Conservation (phyloP, 2,113 vertebrate genomes). For the Xiphophorus couchianus region DNA sequence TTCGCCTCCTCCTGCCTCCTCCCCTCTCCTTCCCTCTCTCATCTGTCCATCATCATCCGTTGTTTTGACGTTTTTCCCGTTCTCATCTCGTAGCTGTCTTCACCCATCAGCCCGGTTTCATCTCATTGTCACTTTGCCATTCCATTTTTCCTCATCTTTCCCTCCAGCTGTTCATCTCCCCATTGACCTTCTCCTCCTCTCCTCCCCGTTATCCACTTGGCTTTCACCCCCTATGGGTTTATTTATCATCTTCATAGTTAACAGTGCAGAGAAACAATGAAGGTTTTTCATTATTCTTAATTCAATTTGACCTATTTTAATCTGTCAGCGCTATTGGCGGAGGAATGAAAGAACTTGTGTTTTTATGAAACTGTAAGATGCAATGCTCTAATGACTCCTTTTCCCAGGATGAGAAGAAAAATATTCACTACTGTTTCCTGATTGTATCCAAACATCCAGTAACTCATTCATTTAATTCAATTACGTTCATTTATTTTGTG, state of each 20-base stretch:
- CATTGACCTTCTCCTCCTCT: not conserved
- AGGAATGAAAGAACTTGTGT: not conserved
- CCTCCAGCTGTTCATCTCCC: slow-evolving; percentile 1
- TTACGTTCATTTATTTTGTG: no score
- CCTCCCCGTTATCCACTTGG: slow-evolving; percentile 18
- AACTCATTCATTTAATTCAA: no score
- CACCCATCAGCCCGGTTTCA: slow-evolving; percentile 51
- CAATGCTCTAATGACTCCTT: not conserved
- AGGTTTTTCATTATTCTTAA: not conserved
- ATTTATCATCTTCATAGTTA: not conserved
- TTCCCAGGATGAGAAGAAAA: not conserved
- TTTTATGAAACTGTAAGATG: not conserved
- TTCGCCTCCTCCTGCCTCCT: not conserved
- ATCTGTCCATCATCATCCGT: slow-evolving; percentile 49
- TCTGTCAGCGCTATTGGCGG: not conserved
- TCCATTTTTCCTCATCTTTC: slow-evolving; percentile 49
- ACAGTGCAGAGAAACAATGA: not conserved
- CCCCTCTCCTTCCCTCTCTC: slow-evolving; percentile 2
- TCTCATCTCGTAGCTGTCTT: slow-evolving; percentile 53
- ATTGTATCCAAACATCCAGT: not conserved
- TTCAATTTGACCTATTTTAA: not conserved
- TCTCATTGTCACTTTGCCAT: slow-evolving; percentile 43
- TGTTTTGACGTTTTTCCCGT: slow-evolving; percentile 62
- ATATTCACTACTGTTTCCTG: not conserved
- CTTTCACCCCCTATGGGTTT: slow-evolving; percentile 1